Evolutionary conservation across 2,888 invertebrate species (phyloP), one percentile per base, ranked within the genome.

Genomic region (Ephialtes manifestator): DNA sequence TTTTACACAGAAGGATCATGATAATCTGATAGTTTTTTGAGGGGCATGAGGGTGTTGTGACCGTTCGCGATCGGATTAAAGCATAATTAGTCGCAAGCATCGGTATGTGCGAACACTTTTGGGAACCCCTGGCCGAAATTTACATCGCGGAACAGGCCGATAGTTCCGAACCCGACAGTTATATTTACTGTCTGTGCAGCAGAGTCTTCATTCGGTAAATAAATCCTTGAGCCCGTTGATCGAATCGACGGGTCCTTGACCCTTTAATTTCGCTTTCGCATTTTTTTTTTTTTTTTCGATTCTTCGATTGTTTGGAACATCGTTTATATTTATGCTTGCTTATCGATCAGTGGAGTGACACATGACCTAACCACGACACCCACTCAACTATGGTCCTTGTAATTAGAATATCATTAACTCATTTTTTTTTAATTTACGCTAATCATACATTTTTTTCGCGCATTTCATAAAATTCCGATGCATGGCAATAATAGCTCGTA

Each of bases 121-220:
- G 96, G 96, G 96, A 96, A 92, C 95, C 96, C 83, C 95, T 97
- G 87, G 97, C 96, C 51, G 96, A 96, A 94, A 95, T 97, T 90
- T 94, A 94, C 89, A 93, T 95, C 84, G 93, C 95, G 71, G 91
- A 94, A 72, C 94, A 94, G 84, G 90, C 91, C 74, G 94, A 95
- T 82, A 92, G 93, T 87, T 93, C 94, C 84, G 94, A 94, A 85
- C 94, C 95, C 86, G 94, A 95, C 68, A 95, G 95, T 90, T 95
- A 95, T 90, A 95, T 96, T 89, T 96, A 96, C 91, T 97, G 97
- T 94, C 95, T 97, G 86, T 97, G 96, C 93, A 97, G 96, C 93
- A 95, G 97, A 94, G 96, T 96, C 86, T 96, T 96, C 91, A 95
- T 96, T 91, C 95, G 96, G 97, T 97, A 95, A 94, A 94, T 93